phyloP scores from a whole-genome alignment of 2,797 vertebrate genomes.

The Capromys pilorides region DNA sequence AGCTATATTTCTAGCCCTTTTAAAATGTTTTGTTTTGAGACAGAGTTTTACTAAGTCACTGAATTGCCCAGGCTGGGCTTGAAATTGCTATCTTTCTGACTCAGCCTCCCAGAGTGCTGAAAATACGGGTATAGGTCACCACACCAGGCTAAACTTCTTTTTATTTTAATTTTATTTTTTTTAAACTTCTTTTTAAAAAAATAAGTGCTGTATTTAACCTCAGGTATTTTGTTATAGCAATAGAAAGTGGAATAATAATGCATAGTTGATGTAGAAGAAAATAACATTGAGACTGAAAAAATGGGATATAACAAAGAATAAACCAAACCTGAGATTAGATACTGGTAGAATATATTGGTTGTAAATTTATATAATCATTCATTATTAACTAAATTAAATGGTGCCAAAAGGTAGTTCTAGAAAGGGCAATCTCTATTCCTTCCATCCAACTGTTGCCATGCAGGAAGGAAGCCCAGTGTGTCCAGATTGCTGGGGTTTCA shows the following conservation, averaged over 20 bases:
- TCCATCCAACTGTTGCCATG: not conserved
- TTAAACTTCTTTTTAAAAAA: not conserved
- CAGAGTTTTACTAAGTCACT: not conserved
- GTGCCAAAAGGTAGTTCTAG: not conserved
- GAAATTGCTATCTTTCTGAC: not conserved
- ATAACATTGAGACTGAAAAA: not conserved
- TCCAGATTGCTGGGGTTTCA: constrained; percentile 44
- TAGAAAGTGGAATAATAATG: not conserved
- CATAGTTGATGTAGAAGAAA: not conserved
- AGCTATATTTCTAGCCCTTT: not conserved
- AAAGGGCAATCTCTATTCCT: not conserved
- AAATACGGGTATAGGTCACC: not conserved
- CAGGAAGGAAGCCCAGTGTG: constrained; percentile 38
- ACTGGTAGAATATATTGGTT: not conserved
- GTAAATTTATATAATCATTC: not conserved
- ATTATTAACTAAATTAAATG: not conserved
- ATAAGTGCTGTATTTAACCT: not conserved
- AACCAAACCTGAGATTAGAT: not conserved
- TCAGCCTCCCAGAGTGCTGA: not conserved
- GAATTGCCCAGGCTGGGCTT: not conserved
- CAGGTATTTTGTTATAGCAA: not conserved
- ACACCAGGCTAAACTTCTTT: not conserved
- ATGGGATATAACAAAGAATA: not conserved
- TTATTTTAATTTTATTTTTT: too few species aligned
- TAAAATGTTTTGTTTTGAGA: not conserved